Evolutionary conservation across 2,888 invertebrate species (phyloP), one percentile per base, ranked within the genome.

Genomic region (Latrodectus hesperus): DNA sequence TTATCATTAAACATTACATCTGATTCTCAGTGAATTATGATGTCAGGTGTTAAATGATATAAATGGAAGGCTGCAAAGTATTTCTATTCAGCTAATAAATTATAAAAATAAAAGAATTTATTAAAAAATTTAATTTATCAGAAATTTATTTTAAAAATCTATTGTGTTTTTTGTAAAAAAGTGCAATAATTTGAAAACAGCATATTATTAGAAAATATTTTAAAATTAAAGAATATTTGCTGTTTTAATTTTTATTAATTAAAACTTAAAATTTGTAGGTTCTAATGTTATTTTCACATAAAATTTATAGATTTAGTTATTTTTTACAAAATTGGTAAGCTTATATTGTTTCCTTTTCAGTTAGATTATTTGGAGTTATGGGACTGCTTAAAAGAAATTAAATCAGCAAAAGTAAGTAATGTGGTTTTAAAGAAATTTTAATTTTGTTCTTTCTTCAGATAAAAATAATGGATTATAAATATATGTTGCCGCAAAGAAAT

Each of bases 351-450:
- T 68, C 17, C 14, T 11, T 71, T 51, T 8, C 71, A 88, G 87
- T 22, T n/a, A 55, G 83, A 88, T 52, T 26, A 68, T 70, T 82
- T 88, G 64, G 82, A 83, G 70, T 51, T 88, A 16, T 82, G 82
- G 87, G 87, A 88, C 60, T 88, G 82, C 38, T 74, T 88, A 51
- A 82, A 83, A 70, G 78, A 83, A 55, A 52, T 88, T 38, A 88
- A 88, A 74, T 52, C 52, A 11, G 83, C 87, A 60, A 88, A 88
- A 64, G 87, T 88, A 70, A 78, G 74, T 85, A 60, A 60, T 10
- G 11, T 16, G n/a, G 10, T 60, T 6, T 10, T 22, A 22, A 22
- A 22, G 22, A 38, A 38, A 38, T 38, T 38, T 38, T 38, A 38
- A 38, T 6, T 38, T 38, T 38, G 4, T 6, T 38, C 38, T 38